These are phyloP conservation scores for Margaritifera margaritifera DNA, from an alignment of 2,888 invertebrate species.

Conservation along the genomic window DNA sequence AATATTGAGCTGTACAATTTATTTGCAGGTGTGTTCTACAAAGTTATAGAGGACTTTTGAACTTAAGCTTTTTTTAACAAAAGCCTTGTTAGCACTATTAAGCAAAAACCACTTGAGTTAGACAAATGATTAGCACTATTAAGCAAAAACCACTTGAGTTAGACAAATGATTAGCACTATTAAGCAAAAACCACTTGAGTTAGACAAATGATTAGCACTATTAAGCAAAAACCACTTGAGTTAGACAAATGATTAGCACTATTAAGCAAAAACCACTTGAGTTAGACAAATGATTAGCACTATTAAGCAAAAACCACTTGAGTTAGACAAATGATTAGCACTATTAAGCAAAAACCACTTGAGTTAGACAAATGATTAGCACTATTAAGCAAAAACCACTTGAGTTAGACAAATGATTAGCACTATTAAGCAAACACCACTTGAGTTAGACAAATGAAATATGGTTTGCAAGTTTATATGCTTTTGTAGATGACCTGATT, in stretches of 20 bases:
- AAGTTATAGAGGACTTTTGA: not conserved
- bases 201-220: too few species aligned
- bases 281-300: not conserved
- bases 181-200: too few species aligned
- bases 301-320: not conserved
- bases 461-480: too few species aligned
- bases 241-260: too few species aligned
- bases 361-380: too few species aligned
- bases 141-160: not conserved
- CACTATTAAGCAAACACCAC: not conserved
- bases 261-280: too few species aligned
- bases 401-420: too few species aligned
- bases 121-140: not conserved
- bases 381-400: not conserved
- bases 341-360: not conserved
- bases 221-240: too few species aligned
- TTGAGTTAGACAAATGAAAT: too few species aligned
- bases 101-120: not conserved
- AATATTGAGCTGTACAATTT: conserved; percentile 74
- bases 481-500: too few species aligned
- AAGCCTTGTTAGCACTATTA: not conserved
- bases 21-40: conserved; percentile 63
- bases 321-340: too few species aligned
- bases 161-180: too few species aligned
- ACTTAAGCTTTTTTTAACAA: not conserved